A percentile compares a stretch with the other conserved stretches of the same genome.
These are phyloP conservation scores for Amphipoea lucens DNA, from an alignment of 2,888 invertebrate species.

Conservation along the genomic window DNA sequence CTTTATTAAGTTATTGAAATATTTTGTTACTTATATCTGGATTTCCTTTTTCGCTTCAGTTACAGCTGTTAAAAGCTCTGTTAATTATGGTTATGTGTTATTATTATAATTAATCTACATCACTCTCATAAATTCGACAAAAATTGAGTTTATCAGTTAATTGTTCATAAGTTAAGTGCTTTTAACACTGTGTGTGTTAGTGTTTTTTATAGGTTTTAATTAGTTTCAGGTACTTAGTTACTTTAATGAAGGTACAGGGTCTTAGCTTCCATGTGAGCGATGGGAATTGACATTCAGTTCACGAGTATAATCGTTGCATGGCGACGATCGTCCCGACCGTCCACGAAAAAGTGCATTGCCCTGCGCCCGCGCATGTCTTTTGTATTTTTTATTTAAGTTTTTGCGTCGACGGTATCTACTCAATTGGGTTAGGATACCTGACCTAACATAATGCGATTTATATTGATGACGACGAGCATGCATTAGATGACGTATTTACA, in stretches of 20 bases:
- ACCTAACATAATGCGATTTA: constrained; percentile 88
- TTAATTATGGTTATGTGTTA: not conserved
- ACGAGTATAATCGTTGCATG: constrained; percentile 77
- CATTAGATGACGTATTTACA: constrained; percentile 56
- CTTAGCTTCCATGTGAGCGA: constrained; percentile 64
- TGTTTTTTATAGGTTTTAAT: constrained; percentile 10
- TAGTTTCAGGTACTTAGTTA: constrained; percentile 26
- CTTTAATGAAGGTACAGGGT: not conserved
- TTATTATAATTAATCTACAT: not conserved
- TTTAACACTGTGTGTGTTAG: constrained; percentile 1
- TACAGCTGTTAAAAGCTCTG: constrained; percentile 1
- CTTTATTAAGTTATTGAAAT: not conserved
- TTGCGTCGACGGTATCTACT: constrained; percentile 80
- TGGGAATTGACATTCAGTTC: constrained; percentile 81
- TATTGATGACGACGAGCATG: constrained; percentile 72
- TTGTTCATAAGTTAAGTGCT: not conserved
- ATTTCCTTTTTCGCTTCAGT: not conserved
- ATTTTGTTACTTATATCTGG: not conserved
- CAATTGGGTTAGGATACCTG: constrained; percentile 85
- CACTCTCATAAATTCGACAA: not conserved
- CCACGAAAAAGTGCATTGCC: constrained; percentile 88
- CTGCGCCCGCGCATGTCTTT: constrained; percentile 74
- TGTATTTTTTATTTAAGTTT: constrained; percentile 78
- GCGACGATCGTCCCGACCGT: constrained; percentile 80
- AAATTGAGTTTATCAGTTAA: not conserved